Base-by-base conservation (phyloP, 2,113 vertebrate species). In the Poecile atricapillus region DNA sequence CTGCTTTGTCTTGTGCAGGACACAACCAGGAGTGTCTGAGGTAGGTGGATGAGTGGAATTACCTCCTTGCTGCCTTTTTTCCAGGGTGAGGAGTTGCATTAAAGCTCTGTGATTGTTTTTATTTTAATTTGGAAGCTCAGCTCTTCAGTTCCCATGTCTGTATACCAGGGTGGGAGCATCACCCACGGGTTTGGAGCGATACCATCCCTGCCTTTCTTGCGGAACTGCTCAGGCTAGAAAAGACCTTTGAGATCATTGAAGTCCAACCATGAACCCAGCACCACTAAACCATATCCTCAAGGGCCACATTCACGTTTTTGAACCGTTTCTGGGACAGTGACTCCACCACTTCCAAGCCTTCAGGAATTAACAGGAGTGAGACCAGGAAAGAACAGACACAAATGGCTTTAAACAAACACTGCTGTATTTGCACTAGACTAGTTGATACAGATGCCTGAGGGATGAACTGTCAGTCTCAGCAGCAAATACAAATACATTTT, bases 401-500 rank as follows among this genome's bases (percentile, higher is more conserved):
- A 86, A 86, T 80, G 89, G 68, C 69, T 94, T 97, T 95, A 93
- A 76, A 95, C 85, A 97, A 96, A 97, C 63, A 87, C 76, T 8
- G 22, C 49, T 97, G 93, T 97, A 97, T 97, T 98, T 97, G 90
- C 92, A 85, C 43, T 55, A 28, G 85, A 64, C 90, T 91, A 46
- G 15, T 64, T 75, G 70, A 68, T 95, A 97, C 94, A 96, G 91
- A 67, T 78, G 93, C 24, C 86, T 91, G 81, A 58, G 65, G 80
- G 84, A 93, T 52, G 93, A 90, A 89, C 10, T 56, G 82, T 95
- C 91, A 94, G 70, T 87, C 95, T 87, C 84, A 90, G 96, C 95
- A 96, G 95, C 95, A 97, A 95, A 96, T 95, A 97, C 97, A 98
- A 97, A 97, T 93, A 86, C n/a, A 92, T 86, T 96, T 97, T 94